phyloP scores from a whole-genome alignment of 2,888 invertebrate genomes.

The Nomada flava region DNA sequence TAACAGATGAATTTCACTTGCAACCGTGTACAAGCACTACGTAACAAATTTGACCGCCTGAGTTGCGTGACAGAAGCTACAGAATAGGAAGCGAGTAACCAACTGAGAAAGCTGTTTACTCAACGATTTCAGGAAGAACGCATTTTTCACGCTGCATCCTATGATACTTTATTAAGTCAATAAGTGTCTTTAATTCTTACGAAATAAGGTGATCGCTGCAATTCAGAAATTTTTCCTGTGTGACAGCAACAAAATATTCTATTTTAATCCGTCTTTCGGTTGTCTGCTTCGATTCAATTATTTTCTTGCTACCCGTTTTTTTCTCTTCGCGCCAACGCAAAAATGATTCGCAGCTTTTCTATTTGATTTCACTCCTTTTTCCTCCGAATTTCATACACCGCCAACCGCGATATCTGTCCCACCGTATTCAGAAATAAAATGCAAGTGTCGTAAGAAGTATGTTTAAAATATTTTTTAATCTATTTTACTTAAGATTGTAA shows the following conservation, averaged over 20 bases:
- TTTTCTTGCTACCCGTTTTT: background rate
- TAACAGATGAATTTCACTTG: background rate
- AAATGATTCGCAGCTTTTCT: background rate
- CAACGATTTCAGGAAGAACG: constrained; percentile 19
- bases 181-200: constrained; percentile 12
- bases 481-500: too few species aligned
- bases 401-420: background rate
- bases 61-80: constrained; percentile 5
- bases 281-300: background rate
- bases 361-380: background rate
- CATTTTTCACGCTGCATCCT: background rate
- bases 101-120: background rate
- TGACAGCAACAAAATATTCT: too few species aligned
- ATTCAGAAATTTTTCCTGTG: background rate
- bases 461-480: too few species aligned
- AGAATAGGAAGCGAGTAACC: background rate
- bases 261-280: background rate
- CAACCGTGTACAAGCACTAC: background rate
- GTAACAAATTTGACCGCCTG: constrained; percentile 15
- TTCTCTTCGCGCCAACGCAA: background rate
- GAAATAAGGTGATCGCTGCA: background rate
- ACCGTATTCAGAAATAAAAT: background rate
- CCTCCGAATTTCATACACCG: background rate
- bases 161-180: background rate
- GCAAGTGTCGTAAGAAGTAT: too few species aligned